Evolutionary conservation across 2,888 invertebrate genomes (phyloP).

Genomic region (Tachystola acroxantha): DNA sequence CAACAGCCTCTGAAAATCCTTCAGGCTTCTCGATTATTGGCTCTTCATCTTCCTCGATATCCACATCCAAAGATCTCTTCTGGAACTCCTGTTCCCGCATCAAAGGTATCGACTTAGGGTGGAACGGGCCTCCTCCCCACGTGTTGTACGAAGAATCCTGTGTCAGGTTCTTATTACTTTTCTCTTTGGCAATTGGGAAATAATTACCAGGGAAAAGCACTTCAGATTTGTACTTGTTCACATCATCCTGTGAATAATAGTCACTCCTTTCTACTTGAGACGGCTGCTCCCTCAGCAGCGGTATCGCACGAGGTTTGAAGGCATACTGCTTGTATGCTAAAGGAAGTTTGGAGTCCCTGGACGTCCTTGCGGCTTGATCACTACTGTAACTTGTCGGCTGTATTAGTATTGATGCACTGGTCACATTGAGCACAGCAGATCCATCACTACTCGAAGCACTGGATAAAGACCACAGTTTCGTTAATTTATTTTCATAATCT

Average conservation of each 20-base stretch:
- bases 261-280: constrained; percentile 43
- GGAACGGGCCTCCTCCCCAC: constrained; percentile 33
- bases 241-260: constrained; percentile 46
- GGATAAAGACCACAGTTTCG: constrained; percentile 54
- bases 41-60: constrained; percentile 24
- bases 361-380: constrained; percentile 25
- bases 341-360: constrained; percentile 32
- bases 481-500: constrained; percentile 50
- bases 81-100: constrained; percentile 50
- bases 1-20: constrained; percentile 41
- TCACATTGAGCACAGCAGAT: constrained; percentile 52
- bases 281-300: constrained; percentile 35
- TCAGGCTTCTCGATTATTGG: constrained; percentile 52
- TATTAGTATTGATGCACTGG: constrained; percentile 55
- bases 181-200: constrained; percentile 68
- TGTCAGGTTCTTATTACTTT: constrained; percentile 41
- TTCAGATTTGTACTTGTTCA: constrained; percentile 48
- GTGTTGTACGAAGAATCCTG: constrained; percentile 26
- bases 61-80: constrained; percentile 48
- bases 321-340: constrained; percentile 37
- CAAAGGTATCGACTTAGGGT: constrained; percentile 58
- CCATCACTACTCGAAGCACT: constrained; percentile 47
- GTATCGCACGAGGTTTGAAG: constrained; percentile 59
- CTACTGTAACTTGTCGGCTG: constrained; percentile 43
- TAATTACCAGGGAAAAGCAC: constrained; percentile 72